Evolutionary conservation across 2,113 vertebrate genomes (phyloP).

Genomic region (Phaethon lepturus): DNA sequence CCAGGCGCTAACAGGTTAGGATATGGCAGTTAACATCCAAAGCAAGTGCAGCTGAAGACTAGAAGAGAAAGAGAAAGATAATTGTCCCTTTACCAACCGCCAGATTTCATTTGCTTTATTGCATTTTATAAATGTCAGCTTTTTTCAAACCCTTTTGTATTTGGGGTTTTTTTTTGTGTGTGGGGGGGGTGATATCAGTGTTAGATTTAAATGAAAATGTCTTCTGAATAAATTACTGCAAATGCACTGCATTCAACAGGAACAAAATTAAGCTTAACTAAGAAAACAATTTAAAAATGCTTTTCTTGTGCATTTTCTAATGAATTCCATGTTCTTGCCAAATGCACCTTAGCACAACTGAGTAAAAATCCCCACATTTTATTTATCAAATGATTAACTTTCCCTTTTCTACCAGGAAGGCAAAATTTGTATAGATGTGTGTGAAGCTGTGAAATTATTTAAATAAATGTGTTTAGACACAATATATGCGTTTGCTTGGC

Average conservation of each 20-base stretch:
- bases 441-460: background rate
- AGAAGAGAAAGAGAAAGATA: background rate
- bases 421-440: background rate
- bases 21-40: background rate
- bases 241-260: background rate
- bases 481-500: background rate
- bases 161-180: background rate
- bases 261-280: slow-evolving; percentile 45
- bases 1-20: background rate
- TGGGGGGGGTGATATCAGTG: background rate
- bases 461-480: background rate
- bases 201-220: slow-evolving; percentile 42
- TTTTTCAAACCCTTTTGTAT: background rate
- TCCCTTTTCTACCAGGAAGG: background rate
- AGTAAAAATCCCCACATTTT: background rate
- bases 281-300: slow-evolving; percentile 21
- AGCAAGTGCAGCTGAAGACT: background rate
- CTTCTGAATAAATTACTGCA: slow-evolving; percentile 16
- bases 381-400: background rate
- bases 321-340: background rate
- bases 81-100: background rate
- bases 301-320: slow-evolving; percentile 15
- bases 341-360: background rate
- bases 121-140: background rate
- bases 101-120: background rate